phyloP scores from a whole-genome alignment of 2,113 vertebrate genomes.

The Notiomystis cincta region DNA sequence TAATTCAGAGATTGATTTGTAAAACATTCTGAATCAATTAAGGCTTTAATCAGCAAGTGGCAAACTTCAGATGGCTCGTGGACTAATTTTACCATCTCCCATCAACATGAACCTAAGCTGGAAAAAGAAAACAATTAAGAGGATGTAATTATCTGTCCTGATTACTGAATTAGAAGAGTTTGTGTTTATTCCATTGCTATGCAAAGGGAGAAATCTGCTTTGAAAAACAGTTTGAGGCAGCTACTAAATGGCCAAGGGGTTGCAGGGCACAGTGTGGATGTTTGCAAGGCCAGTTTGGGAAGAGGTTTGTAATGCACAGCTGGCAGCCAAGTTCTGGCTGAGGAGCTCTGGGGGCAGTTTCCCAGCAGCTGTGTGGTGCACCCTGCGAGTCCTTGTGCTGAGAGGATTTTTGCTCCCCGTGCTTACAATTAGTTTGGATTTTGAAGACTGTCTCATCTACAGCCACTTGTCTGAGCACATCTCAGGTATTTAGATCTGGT shows the following conservation, averaged over 20 bases:
- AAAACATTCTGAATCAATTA: conserved; percentile 76
- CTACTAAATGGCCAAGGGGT: neutral
- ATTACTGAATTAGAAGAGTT: conserved; percentile 68
- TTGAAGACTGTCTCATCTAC: neutral
- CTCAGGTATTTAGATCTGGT: fast-evolving
- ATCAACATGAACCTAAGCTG: conserved; percentile 66
- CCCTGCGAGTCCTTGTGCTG: neutral
- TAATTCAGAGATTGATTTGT: conserved; percentile 75
- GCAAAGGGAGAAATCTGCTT: conserved; percentile 42
- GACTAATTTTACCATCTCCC: conserved; percentile 72
- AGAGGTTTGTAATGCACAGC: neutral
- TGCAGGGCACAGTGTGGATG: neutral
- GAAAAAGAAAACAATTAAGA: conserved; percentile 72
- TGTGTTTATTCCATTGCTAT: conserved; percentile 46
- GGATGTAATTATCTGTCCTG: conserved; percentile 74
- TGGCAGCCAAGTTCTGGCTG: neutral
- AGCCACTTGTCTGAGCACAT: neutral
- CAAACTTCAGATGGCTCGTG: conserved; percentile 70
- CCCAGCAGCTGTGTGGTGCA: neutral
- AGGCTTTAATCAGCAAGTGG: conserved; percentile 74
- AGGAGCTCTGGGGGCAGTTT: neutral
- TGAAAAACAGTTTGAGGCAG: conserved; percentile 17
- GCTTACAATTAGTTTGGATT: neutral
- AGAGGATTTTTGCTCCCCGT: neutral
- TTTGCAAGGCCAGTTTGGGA: neutral